These are phyloP conservation scores for Petrocephalus sullivani DNA, from an alignment of 2,797 vertebrate species.

Conservation along the genomic window DNA sequence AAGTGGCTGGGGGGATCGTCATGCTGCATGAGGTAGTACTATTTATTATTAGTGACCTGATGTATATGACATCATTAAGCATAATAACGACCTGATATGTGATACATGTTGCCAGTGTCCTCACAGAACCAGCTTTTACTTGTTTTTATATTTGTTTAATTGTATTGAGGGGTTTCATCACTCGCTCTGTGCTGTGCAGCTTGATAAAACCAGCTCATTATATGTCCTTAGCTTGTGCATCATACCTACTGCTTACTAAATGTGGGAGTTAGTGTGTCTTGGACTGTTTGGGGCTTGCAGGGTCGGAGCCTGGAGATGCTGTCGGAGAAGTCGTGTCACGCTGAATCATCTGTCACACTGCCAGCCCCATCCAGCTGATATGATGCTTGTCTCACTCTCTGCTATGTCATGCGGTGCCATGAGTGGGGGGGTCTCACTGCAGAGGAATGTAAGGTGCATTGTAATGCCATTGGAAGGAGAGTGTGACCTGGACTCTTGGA, in stretches of 20 bases:
- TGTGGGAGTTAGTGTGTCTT: not conserved
- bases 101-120: not conserved
- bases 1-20: not conserved
- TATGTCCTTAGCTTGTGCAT: not conserved
- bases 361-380: not conserved
- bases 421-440: not conserved
- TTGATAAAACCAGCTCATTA: not conserved
- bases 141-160: not conserved
- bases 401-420: not conserved
- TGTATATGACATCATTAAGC: not conserved
- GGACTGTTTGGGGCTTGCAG: not conserved
- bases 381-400: not conserved
- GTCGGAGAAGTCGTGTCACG: not conserved
- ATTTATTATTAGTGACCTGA: not conserved
- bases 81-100: not conserved
- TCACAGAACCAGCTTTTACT: not conserved
- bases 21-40: not conserved
- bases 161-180: not conserved
- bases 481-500: not conserved
- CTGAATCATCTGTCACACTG: not conserved
- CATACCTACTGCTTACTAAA: not conserved
- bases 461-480: not conserved
- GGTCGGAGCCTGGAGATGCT: not conserved
- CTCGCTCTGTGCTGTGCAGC: not conserved
- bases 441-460: not conserved